Evolutionary conservation across 30 jellyfish, hydroid and myxozoan genomes (phyloP).

Genomic region (Chrysaora quinquecirrha): DNA sequence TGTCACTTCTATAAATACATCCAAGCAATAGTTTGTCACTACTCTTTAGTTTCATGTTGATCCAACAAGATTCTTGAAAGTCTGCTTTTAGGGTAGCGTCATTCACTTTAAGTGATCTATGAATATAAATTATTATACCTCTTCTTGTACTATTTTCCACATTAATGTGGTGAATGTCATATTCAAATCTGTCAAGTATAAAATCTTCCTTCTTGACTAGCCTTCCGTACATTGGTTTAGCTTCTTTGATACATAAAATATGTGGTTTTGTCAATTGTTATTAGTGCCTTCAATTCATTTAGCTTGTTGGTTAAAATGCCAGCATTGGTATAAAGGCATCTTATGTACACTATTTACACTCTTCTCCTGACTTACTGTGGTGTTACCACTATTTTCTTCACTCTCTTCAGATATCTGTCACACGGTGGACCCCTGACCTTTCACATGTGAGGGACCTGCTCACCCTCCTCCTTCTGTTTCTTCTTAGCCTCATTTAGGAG

Average conservation of each 20-base stretch:
- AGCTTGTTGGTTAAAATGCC: not conserved
- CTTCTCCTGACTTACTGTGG: too few relatives aligned
- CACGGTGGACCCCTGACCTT: slow-evolving; percentile 4
- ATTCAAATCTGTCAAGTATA: not conserved
- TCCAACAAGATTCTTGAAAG: not conserved
- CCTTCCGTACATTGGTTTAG: not conserved
- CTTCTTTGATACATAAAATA: not conserved
- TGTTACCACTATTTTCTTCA: too few relatives aligned
- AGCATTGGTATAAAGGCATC: not conserved
- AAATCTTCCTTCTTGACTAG: not conserved
- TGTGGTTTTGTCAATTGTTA: not conserved
- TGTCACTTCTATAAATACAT: not conserved
- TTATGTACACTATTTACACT: not conserved
- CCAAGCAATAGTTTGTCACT: not conserved
- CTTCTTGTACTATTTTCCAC: not conserved
- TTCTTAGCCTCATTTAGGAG: not conserved
- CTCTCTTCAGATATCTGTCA: not conserved
- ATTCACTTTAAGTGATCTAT: not conserved
- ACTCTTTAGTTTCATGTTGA: not conserved
- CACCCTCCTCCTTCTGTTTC: not conserved
- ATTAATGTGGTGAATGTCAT: not conserved
- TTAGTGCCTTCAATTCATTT: not conserved
- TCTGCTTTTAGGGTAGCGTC: not conserved
- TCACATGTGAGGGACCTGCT: not conserved
- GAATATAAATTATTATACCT: not conserved